A percentile compares a stretch with the other conserved stretches of the same genome.
Evolutionary conservation across 2,888 invertebrate species (phyloP).

Genomic region (Marronus borbonicus): DNA sequence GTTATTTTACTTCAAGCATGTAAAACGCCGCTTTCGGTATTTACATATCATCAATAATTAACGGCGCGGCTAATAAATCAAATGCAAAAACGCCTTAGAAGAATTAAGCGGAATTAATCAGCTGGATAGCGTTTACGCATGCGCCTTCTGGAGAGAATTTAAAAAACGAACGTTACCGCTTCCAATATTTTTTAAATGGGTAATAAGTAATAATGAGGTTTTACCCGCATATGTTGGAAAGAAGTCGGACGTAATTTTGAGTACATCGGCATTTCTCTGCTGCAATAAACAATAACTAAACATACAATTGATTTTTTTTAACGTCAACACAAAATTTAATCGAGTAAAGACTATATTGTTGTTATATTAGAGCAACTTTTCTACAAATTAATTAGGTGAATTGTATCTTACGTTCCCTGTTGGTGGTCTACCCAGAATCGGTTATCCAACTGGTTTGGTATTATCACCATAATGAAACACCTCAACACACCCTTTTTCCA

Average conservation of each 20-base stretch:
- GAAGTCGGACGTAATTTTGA: too few species aligned
- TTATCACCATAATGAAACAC: constrained; percentile 40
- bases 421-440: constrained; percentile 16
- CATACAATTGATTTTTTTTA: too few species aligned
- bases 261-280: too few species aligned
- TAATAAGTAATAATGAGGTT: not conserved
- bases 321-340: too few species aligned
- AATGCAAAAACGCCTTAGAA: constrained; percentile 3
- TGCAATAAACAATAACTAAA: too few species aligned
- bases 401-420: constrained; percentile 47
- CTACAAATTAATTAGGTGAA: constrained; percentile 28
- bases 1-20: constrained; percentile 25
- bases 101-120: constrained; percentile 34
- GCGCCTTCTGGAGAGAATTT: constrained; percentile 3
- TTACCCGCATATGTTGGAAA: too few species aligned
- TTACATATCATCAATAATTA: constrained; percentile 39
- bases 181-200: not conserved
- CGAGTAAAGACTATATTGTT: too few species aligned
- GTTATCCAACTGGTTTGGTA: constrained; percentile 37
- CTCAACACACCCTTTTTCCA: constrained; percentile 35
- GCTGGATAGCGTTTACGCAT: constrained; percentile 29
- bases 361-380: too few species aligned
- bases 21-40: constrained; percentile 26
- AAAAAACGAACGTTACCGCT: constrained; percentile 42
- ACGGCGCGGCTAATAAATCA: constrained; percentile 32